A percentile compares a stretch with the other conserved stretches of the same genome.
phyloP scores from a whole-genome alignment of 1,140 invertebrate species.

The Tetramorium simillimum region DNA sequence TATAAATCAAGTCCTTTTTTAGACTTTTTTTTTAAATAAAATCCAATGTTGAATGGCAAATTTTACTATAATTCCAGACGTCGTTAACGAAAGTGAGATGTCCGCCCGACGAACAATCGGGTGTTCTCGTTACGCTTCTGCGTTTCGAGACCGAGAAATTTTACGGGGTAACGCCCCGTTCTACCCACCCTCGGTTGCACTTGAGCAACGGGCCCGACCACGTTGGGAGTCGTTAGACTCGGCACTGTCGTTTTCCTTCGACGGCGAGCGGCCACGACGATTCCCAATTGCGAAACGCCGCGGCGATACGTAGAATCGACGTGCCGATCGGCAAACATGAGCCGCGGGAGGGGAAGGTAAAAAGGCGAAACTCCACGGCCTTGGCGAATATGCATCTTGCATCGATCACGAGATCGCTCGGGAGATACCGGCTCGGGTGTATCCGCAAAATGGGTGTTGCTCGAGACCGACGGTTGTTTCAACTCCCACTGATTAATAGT shows the following conservation, averaged over 20 bases:
- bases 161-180: conserved; percentile 5
- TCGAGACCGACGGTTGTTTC: neutral
- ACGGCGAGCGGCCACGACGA: conserved; percentile 14
- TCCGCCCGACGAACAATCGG: neutral
- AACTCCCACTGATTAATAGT: neutral
- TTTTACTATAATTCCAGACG: no score
- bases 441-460: conserved; percentile 7
- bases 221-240: neutral
- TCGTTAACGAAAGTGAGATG: neutral
- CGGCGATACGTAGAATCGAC: neutral
- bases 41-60: neutral
- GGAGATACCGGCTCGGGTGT: neutral
- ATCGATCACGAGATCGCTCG: conserved; percentile 32
- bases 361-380: conserved; percentile 34
- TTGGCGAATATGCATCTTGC: conserved; percentile 32
- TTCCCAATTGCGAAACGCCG: conserved; percentile 24
- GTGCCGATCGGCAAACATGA: neutral
- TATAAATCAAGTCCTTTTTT: neutral
- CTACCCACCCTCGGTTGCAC: conserved; percentile 4
- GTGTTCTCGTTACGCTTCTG: neutral
- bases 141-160: neutral
- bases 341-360: neutral
- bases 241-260: conserved; percentile 16
- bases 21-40: neutral
- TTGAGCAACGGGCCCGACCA: neutral